These are phyloP conservation scores for Cantharis rufa DNA, from an alignment of 2,888 invertebrate genomes.

Conservation along the genomic window DNA sequence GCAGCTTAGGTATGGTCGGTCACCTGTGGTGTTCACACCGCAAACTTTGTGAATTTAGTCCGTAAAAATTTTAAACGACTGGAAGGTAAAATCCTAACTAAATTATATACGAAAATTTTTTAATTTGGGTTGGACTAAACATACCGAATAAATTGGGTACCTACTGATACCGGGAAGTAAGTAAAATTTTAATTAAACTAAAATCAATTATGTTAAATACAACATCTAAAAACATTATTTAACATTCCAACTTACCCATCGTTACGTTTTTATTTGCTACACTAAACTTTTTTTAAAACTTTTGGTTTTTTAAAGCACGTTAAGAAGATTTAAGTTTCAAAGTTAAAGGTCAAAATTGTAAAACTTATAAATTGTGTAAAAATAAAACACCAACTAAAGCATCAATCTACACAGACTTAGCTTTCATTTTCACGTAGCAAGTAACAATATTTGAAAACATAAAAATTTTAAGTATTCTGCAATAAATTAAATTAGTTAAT, in stretches of 20 bases:
- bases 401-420: neutral
- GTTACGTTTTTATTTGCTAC: neutral
- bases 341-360: neutral
- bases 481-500: neutral
- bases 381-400: neutral
- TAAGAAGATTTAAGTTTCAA: constrained; percentile 1
- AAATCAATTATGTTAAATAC: neutral
- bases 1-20: neutral
- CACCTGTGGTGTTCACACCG: neutral
- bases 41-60: neutral
- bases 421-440: neutral
- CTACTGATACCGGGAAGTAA: neutral
- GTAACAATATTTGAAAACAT: neutral
- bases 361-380: neutral
- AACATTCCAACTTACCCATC: neutral
- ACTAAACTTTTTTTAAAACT: neutral
- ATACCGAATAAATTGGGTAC: neutral
- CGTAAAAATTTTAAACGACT: neutral
- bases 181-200: neutral
- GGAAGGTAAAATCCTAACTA: neutral
- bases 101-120: neutral
- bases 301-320: neutral
- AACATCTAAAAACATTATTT: neutral
- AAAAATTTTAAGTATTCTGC: neutral
- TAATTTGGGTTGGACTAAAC: neutral